These are phyloP conservation scores for Tenthredo distinguenda DNA, from an alignment of 2,888 invertebrate genomes.

Conservation along the genomic window DNA sequence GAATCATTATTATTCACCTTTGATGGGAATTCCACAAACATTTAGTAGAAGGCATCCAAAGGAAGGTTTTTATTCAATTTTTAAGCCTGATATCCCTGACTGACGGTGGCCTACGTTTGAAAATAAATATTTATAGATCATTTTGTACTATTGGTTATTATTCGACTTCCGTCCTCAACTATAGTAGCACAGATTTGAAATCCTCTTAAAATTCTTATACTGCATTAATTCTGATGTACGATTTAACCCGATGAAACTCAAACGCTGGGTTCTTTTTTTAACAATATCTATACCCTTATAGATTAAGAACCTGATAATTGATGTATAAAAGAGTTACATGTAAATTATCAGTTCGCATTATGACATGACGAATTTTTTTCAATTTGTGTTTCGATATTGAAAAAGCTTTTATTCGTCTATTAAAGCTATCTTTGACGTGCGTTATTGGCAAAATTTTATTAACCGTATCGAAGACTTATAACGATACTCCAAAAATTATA, in stretches of 20 bases:
- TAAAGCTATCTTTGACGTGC: neutral
- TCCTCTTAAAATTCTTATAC: slow-evolving; percentile 28
- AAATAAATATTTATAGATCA: slow-evolving; percentile 4
- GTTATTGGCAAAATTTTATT: neutral
- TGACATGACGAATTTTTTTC: neutral
- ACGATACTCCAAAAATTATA: neutral
- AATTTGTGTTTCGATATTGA: neutral
- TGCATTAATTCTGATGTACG: slow-evolving; percentile 2
- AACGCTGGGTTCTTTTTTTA: neutral
- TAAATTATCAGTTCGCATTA: neutral
- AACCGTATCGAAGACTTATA: neutral
- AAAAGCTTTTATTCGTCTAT: neutral
- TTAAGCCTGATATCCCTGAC: neutral
- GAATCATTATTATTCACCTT: neutral
- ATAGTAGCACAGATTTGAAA: slow-evolving; percentile 40
- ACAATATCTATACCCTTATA: neutral
- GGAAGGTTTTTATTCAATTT: neutral
- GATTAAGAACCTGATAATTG: neutral
- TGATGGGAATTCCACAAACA: neutral
- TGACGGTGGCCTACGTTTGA: neutral
- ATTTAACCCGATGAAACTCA: neutral
- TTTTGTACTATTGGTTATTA: slow-evolving; percentile 41
- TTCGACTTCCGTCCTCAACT: neutral
- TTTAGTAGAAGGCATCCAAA: neutral
- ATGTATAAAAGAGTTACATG: slow-evolving; percentile 2